Evolutionary conservation across 2,888 invertebrate species (phyloP), one percentile per base, ranked within the genome.

Genomic region (Byasa hedistus): DNA sequence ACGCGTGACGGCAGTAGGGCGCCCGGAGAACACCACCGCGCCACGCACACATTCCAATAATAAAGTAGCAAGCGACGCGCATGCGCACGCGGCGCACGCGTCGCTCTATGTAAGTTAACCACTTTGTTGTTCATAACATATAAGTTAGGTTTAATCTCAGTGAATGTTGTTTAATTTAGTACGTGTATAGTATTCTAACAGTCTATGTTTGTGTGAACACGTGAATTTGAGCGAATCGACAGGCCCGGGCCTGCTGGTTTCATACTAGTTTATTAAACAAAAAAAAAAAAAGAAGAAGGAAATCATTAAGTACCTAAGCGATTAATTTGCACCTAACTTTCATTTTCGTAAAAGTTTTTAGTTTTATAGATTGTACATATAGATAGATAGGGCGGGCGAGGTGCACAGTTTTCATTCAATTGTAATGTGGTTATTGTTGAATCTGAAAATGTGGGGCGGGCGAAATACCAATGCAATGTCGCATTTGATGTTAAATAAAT

Each of bases 51-150:
- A 91, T 91, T 91, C 91, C 91, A 91, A 88, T 87, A 87, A 32
- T 83, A 87, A 76, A 32, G 32, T 32, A 32, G 83, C 83, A 79
- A 72, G 82, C 81, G 85, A 79, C 83, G 83, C 84, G 83, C 80
- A 79, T 79, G 32, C 32, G 32, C 5, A 32, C 32, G 32, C 82
- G 75, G 75, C 76, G 74, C 77, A 75, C 80, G 86, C 87, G 86
- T 84, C 84, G 79, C 85, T 80, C 78, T 80, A 82, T 87, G 84
- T 87, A 86, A 85, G 85, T 89, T 90, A 89, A 89, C 91, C 91
- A 91, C 90, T 88, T 86, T 89, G 90, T 89, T 91, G 91, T 91
- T 91, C 91, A 91, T 90, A 90, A 91, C 86, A 84, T 86, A 83
- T 91, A 91, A 91, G 91, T 86, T 91, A 91, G 90, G 77, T 85